Base-by-base conservation (phyloP, 2,888 invertebrate species). In the Andrena minutula region DNA sequence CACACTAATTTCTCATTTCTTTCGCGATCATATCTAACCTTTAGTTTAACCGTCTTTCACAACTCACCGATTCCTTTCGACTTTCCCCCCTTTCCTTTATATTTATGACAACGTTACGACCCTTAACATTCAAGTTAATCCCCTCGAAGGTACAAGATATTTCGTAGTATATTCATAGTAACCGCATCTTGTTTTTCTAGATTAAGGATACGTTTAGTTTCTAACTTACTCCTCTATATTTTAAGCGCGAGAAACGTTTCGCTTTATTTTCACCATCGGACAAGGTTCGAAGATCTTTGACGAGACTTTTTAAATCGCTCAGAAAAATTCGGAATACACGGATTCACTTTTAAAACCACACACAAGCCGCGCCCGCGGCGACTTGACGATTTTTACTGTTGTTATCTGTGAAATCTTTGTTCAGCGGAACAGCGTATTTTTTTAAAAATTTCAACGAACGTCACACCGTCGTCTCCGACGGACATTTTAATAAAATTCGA, bases 371-470 rank as follows among this genome's bases (percentile, higher is more conserved):
- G 79, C 56, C 76, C 20, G 61, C 64, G 72, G 65, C 70, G 35
- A 79, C 65, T 70, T 58, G 49, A 41, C 60, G 53, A 84, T 83
- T 68, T 84, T 88, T 56, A 78, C 78, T 47, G 51, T 83, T 82
- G 60, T 88, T 65, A 73, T 75, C 77, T 71, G 68, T 16, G 69
- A 64, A n/a, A 82, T 61, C 69, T 79, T 78, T 72, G 69, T 79
- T 87, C 72, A 23, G 69, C 56, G 76, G 76, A 82, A 66, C 79
- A 76, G 30, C 69, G 53, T 49, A 64, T 77, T 77, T 81, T 76
- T 83, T 79, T 76, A 58, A 76, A 79, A 61, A 28, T 65, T 81
- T 73, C 74, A 75, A 79, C 70, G 79, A 71, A 63, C 32, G 28
- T 56, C 41, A 74, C 64, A 51, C 23, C 75, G 51, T 26, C 60